These are phyloP conservation scores for Papilio helenus DNA, from an alignment of 1,140 invertebrate genomes.

Conservation along the genomic window DNA sequence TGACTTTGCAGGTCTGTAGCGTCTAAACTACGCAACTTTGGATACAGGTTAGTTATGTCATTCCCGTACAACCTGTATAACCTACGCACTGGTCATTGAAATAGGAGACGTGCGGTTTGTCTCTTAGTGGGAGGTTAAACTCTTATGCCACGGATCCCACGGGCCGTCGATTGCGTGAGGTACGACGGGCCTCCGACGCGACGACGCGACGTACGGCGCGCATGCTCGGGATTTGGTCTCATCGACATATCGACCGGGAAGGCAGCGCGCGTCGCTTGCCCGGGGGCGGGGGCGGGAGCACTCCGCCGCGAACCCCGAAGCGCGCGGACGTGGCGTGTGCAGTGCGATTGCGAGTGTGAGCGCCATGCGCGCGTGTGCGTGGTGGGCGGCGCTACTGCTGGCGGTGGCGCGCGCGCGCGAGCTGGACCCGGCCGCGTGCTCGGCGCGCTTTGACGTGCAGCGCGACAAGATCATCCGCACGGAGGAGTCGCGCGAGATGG, in stretches of 20 bases:
- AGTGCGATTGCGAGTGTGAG: constrained; percentile 17
- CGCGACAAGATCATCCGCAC: constrained; percentile 95
- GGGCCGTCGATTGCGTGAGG: too few relatives aligned
- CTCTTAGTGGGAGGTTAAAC: too few relatives aligned
- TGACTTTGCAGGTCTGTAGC: too few relatives aligned
- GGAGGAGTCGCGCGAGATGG: constrained; percentile 92
- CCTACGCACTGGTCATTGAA: too few relatives aligned
- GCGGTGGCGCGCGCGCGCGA: constrained; percentile 62
- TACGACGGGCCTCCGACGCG: too few relatives aligned
- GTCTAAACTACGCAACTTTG: too few relatives aligned
- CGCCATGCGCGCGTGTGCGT: constrained; percentile 48
- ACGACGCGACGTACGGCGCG: not conserved
- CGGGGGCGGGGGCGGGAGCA: constrained; percentile 37
- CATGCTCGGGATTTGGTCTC: not conserved
- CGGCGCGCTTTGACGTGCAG: constrained; percentile 92
- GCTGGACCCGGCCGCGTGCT: constrained; percentile 79
- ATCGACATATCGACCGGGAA: not conserved
- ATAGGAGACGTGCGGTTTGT: too few relatives aligned
- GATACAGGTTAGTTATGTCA: too few relatives aligned
- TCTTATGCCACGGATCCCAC: too few relatives aligned
- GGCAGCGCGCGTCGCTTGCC: not conserved
- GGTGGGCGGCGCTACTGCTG: constrained; percentile 51
- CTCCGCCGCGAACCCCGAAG: constrained; percentile 46
- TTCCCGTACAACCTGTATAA: too few relatives aligned
- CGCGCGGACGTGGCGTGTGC: constrained; percentile 34